These are phyloP conservation scores for Andrena hattorfiana DNA, from an alignment of 2,888 invertebrate genomes.

Conservation along the genomic window DNA sequence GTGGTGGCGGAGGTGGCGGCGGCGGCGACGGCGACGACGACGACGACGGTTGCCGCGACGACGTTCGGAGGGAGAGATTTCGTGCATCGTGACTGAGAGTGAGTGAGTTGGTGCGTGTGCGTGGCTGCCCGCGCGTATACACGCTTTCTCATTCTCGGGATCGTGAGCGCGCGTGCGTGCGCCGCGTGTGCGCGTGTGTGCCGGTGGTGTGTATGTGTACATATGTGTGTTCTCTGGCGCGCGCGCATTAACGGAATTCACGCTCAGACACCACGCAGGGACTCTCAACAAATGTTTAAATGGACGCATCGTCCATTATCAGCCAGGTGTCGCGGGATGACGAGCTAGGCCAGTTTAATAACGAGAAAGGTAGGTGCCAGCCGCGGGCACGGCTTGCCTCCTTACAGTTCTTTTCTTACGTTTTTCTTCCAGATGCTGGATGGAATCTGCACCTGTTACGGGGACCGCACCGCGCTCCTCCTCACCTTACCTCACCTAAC, in stretches of 20 bases:
- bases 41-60: slow-evolving; percentile 53
- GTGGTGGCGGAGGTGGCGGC: not conserved
- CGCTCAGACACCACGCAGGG: slow-evolving; percentile 80
- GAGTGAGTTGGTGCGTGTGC: slow-evolving; percentile 58
- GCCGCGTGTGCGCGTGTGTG: slow-evolving; percentile 53
- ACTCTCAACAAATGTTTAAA: slow-evolving; percentile 90
- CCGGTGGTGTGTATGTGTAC: slow-evolving; percentile 37
- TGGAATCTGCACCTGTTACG: slow-evolving; percentile 81
- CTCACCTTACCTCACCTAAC: slow-evolving; percentile 71
- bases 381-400: slow-evolving; percentile 30
- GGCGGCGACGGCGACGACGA: slow-evolving; percentile 24
- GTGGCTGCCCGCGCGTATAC: slow-evolving; percentile 60
- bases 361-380: slow-evolving; percentile 92
- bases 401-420: slow-evolving; percentile 46
- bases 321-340: slow-evolving; percentile 99
- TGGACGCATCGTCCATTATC: slow-evolving; percentile 99
- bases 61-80: slow-evolving; percentile 58
- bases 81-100: slow-evolving; percentile 62
- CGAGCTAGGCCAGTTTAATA: slow-evolving; percentile 93
- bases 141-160: slow-evolving; percentile 52
- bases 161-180: slow-evolving; percentile 46
- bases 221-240: slow-evolving; percentile 64
- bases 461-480: slow-evolving; percentile 66
- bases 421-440: slow-evolving; percentile 71
- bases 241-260: slow-evolving; percentile 81